Evolutionary conservation across 2,888 invertebrate genomes (phyloP).

Genomic region (Agrochola litura): DNA sequence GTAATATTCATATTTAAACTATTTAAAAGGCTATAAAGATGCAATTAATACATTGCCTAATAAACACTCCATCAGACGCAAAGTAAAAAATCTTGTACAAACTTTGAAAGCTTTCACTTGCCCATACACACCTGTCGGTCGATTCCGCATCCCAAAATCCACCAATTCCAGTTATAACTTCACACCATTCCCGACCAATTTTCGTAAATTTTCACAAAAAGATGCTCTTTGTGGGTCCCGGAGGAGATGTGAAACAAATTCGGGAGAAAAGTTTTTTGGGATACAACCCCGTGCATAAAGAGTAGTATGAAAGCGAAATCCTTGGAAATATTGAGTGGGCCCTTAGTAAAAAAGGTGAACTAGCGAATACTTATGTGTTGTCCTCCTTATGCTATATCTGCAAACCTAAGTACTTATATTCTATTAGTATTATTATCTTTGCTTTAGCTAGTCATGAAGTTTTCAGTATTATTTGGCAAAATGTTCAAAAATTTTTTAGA

Average conservation of each 20-base stretch:
- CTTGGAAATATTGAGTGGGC: conserved; percentile 39
- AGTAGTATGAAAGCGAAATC: conserved; percentile 46
- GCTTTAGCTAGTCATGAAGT: not conserved
- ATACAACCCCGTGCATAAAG: conserved; percentile 43
- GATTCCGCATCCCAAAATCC: conserved; percentile 24
- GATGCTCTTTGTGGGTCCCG: conserved; percentile 43
- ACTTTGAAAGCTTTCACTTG: conserved; percentile 34
- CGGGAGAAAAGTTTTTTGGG: conserved; percentile 52
- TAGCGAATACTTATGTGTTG: not conserved
- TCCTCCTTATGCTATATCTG: not conserved
- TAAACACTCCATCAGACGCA: not conserved
- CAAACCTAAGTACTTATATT: not conserved
- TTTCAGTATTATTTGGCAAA: not conserved
- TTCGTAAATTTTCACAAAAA: conserved; percentile 58
- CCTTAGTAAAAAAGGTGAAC: conserved; percentile 25
- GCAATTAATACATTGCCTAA: not conserved
- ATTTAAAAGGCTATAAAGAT: not conserved
- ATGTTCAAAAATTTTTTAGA: not conserved
- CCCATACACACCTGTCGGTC: conserved; percentile 30
- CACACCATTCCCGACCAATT: conserved; percentile 51
- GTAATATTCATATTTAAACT: not conserved
- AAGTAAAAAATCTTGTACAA: conserved; percentile 25
- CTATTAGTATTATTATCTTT: not conserved
- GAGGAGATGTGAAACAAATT: conserved; percentile 56
- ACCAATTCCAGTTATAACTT: conserved; percentile 44